These are phyloP conservation scores for Monochamus alternatus DNA, from an alignment of 2,888 invertebrate species.

Conservation along the genomic window DNA sequence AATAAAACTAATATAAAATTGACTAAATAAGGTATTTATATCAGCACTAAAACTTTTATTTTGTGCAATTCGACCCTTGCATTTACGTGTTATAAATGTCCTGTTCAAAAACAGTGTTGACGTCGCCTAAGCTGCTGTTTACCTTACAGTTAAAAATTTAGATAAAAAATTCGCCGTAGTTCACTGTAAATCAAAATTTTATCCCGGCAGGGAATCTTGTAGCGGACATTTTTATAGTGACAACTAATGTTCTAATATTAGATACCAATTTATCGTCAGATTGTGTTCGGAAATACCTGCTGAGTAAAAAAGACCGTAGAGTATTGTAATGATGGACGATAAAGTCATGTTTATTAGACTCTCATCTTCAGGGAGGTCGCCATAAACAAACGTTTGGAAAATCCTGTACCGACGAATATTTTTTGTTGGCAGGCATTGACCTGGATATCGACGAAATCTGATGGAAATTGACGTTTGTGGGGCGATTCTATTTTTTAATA, in stretches of 20 bases:
- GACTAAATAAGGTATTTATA: no score
- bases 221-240: background rate
- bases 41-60: no score
- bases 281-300: slow-evolving; percentile 19
- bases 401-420: background rate
- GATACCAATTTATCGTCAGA: slow-evolving; percentile 2
- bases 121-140: background rate
- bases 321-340: background rate
- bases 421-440: background rate
- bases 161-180: background rate
- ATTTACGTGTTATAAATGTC: no score
- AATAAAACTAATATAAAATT: no score
- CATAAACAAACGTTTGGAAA: background rate
- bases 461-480: background rate
- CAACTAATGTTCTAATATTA: slow-evolving; percentile 18
- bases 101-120: no score
- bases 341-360: background rate
- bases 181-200: slow-evolving; percentile 1
- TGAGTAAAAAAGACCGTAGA: background rate
- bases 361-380: background rate
- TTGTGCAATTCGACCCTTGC: no score
- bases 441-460: background rate
- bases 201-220: background rate
- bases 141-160: background rate
- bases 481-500: no score